Base-by-base conservation (phyloP, 2,113 vertebrate species). In the Choloepus hoffmanni region DNA sequence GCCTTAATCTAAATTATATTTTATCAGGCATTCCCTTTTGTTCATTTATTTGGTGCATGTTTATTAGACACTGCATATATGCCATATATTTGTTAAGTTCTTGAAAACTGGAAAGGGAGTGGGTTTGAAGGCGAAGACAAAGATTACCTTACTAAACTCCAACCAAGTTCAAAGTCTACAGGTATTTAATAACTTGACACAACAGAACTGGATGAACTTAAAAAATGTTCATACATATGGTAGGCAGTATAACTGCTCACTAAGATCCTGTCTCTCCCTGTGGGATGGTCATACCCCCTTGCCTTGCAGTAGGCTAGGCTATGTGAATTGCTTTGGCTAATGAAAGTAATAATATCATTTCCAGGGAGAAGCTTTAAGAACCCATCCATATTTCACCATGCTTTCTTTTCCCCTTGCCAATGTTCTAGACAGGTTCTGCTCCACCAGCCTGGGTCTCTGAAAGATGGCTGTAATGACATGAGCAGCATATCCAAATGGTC, bases 91-190 rank as follows among this genome's bases (percentile, higher is more conserved):
- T 88, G 68, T 62, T 83, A 74, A 92, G 96, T 65, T 86, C 45
- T 92, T 76, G 28, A 92, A 76, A 76, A 16, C 45, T 60, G 50
- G 26, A 53, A 89, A 95, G 87, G 40, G 30, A 77, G 5, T 3
- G 72, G 36, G 3, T 93, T 60, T 86, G 15, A 45, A 87, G 36
- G 30, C 72, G 93, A 81, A 93, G 33, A 68, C 63, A 87, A 82
- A 92, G 36, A 89, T 7, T 83, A 87, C 15, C 45, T 83, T 89
- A 85, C 10, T 50, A 93, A 96, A 84, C 12, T 78, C 83, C 86
- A 58, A 73, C 8, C 21, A 89, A 53, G 40, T 85, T 88, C 77
- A 73, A 89, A 85, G 11, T 95, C n/a, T 83, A 67, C 33, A 30
- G 74, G 15, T 67, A 85, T 78, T 58, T 83, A 62, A 70, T 63